A percentile compares a stretch with the other conserved stretches of the same genome.
These are phyloP conservation scores for Onychomys torridus DNA, from an alignment of 2,797 vertebrate genomes.

Conservation along the genomic window DNA sequence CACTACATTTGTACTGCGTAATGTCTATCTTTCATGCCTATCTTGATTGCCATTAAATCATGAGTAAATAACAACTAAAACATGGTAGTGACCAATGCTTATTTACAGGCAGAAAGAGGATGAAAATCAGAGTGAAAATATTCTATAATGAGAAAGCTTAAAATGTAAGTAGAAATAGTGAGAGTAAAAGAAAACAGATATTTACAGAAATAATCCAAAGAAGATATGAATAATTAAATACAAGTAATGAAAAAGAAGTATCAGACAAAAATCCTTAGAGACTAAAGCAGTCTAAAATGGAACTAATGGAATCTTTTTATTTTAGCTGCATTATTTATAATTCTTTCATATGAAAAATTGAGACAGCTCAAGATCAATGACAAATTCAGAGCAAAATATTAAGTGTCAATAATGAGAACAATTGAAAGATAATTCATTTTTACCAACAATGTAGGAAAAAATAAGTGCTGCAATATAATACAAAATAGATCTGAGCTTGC, in stretches of 20 bases:
- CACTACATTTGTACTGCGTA: background rate
- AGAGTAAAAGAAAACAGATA: background rate
- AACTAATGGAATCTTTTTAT: background rate
- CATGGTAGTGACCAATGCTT: background rate
- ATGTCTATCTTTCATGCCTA: background rate
- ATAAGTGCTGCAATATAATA: background rate
- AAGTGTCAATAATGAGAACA: background rate
- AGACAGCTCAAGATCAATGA: slow-evolving; percentile 60
- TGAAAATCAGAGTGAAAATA: background rate
- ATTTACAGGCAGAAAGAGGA: background rate
- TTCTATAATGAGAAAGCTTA: background rate
- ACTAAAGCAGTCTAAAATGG: background rate
- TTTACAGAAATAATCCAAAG: background rate
- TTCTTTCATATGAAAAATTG: slow-evolving; percentile 37
- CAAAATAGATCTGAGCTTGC: slow-evolving; percentile 40
- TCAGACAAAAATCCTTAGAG: background rate
- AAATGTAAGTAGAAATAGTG: background rate
- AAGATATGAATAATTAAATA: slow-evolving; percentile 1
- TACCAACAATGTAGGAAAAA: background rate
- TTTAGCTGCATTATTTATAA: slow-evolving; percentile 34
- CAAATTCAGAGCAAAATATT: slow-evolving; percentile 41
- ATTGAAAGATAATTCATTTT: slow-evolving; percentile 15
- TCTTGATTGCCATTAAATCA: slow-evolving; percentile 8
- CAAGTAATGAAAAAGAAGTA: slow-evolving; percentile 16
- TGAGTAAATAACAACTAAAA: background rate